phyloP scores from a whole-genome alignment of 2,888 invertebrate genomes.

The Beris morrisii region DNA sequence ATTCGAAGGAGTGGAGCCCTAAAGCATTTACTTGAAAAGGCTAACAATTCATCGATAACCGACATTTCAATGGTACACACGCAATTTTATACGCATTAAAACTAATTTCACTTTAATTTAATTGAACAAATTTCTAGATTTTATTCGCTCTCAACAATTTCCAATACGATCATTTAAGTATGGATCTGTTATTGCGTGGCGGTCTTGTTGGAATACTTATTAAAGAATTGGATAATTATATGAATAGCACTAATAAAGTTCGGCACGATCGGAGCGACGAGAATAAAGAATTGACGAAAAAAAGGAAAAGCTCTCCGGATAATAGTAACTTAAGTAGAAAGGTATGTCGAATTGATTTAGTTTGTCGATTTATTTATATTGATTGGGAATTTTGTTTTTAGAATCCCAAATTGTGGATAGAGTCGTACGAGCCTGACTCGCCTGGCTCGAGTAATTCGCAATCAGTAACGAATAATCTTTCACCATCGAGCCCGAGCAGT shows the following conservation, averaged over 20 bases:
- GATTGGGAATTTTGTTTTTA: conserved; percentile 39
- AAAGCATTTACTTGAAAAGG: conserved; percentile 50
- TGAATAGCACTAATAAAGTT: conserved; percentile 51
- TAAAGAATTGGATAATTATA: conserved; percentile 54
- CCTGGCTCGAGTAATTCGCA: conserved; percentile 45
- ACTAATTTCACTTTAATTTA: too few relatives aligned
- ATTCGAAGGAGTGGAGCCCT: conserved; percentile 53
- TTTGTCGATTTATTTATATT: conserved; percentile 30
- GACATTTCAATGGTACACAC: conserved; percentile 49
- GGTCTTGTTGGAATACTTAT: conserved; percentile 60
- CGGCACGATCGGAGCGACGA: conserved; percentile 51
- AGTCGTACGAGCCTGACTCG: conserved; percentile 44
- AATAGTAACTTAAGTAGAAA: conserved; percentile 11
- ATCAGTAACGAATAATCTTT: conserved; percentile 45
- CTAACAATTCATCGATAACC: conserved; percentile 48
- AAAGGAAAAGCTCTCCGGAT: conserved; percentile 45
- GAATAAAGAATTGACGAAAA: conserved; percentile 45
- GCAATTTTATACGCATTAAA: too few relatives aligned
- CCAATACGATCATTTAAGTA: conserved; percentile 56
- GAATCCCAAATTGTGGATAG: conserved; percentile 42
- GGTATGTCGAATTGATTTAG: not conserved
- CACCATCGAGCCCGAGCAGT: conserved; percentile 52
- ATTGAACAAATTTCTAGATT: conserved; percentile 41
- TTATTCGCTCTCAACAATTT: conserved; percentile 58
- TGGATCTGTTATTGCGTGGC: conserved; percentile 59